A percentile compares a stretch with the other conserved stretches of the same genome.
Evolutionary conservation across 2,797 vertebrate genomes (phyloP).

Genomic region (Pygocentrus nattereri): DNA sequence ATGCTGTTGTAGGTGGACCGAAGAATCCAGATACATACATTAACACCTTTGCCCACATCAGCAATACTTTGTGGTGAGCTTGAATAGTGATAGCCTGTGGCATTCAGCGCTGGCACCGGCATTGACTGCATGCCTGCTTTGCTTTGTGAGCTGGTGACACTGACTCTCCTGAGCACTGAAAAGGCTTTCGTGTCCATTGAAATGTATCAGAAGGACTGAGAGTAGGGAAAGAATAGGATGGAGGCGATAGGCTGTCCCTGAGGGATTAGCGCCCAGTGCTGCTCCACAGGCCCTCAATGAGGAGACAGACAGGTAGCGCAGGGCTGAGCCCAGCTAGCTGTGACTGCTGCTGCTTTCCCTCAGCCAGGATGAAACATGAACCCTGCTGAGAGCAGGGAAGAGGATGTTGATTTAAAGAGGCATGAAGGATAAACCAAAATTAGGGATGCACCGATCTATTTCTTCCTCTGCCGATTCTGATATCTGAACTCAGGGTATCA

Average conservation of each 20-base stretch:
- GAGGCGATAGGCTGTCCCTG: conserved; percentile 45
- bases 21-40: conserved; percentile 11
- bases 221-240: conserved; percentile 32
- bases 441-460: neutral
- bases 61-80: conserved; percentile 24
- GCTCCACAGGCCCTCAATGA: conserved; percentile 16
- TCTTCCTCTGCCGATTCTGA: neutral
- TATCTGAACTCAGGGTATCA: neutral
- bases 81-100: conserved; percentile 43
- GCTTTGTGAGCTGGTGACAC: conserved; percentile 51
- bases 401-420: neutral
- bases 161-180: conserved; percentile 52
- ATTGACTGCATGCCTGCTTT: conserved; percentile 40
- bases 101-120: conserved; percentile 23
- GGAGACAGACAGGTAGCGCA: conserved; percentile 12
- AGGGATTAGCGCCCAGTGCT: conserved; percentile 32
- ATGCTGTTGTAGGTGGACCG: neutral
- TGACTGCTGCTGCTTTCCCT: conserved; percentile 11
- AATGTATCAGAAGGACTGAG: conserved; percentile 42
- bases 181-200: conserved; percentile 40
- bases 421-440: conserved; percentile 36
- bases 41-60: neutral
- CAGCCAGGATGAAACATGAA: neutral
- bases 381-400: conserved; percentile 5
- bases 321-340: conserved; percentile 12